phyloP scores from a whole-genome alignment of 2,113 vertebrate species.

The Myocastor coypus region DNA sequence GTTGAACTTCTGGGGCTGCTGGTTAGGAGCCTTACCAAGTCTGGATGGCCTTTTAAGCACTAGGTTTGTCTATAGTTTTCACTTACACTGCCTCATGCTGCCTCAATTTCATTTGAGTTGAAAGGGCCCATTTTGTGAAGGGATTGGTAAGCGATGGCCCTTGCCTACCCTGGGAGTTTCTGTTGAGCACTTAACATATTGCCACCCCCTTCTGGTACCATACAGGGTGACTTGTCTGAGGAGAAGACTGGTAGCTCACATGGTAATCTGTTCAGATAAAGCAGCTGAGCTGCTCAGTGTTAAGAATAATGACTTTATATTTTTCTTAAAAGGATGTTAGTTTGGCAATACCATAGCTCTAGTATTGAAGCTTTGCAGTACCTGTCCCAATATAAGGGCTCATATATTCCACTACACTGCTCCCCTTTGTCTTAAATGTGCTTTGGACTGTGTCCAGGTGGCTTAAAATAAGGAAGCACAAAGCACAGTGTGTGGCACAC shows the following conservation, averaged over 20 bases:
- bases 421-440: background rate
- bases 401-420: fast-evolving
- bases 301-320: background rate
- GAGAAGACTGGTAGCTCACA: background rate
- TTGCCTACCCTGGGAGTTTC: background rate
- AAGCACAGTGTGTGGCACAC: background rate
- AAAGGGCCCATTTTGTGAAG: background rate
- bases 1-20: background rate
- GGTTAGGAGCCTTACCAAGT: background rate
- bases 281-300: background rate
- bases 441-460: background rate
- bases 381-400: too few species aligned
- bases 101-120: background rate
- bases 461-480: fast-evolving
- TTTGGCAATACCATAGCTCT: background rate
- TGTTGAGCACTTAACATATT: fast-evolving
- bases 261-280: background rate
- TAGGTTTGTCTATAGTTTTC: background rate
- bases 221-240: background rate
- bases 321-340: background rate
- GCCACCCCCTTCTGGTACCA: background rate
- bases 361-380: background rate
- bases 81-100: background rate
- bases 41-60: background rate
- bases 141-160: background rate